Conservation (phyloP, 1,140 invertebrate genomes). For the Micrasema longulum region DNA sequence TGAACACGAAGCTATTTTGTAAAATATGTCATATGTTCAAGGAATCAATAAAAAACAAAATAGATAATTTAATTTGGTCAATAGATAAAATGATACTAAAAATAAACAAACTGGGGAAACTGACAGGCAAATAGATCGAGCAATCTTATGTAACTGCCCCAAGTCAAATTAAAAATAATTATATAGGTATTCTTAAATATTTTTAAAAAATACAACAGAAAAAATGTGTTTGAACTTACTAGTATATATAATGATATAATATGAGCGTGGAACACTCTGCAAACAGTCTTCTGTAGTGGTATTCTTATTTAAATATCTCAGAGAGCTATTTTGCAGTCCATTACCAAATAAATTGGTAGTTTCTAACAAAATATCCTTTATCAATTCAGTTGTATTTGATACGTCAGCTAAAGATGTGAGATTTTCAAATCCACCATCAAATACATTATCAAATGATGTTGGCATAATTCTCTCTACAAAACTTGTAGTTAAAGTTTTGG, state of each 20-base stretch:
- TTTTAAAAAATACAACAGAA: too few species aligned
- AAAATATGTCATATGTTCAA: too few species aligned
- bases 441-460: too few species aligned
- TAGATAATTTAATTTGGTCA: too few species aligned
- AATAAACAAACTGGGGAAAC: too few species aligned
- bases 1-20: too few species aligned
- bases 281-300: neutral
- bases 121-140: too few species aligned
- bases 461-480: neutral
- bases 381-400: neutral
- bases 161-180: too few species aligned
- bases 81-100: too few species aligned
- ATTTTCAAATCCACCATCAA: neutral
- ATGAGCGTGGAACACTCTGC: neutral
- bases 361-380: neutral
- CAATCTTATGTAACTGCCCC: too few species aligned
- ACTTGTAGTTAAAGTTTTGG: neutral
- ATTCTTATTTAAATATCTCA: neutral
- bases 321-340: neutral
- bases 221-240: constrained; percentile 15
- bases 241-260: constrained; percentile 1
- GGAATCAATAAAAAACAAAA: too few species aligned
- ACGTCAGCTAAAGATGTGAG: neutral
- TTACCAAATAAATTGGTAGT: neutral
- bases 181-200: too few species aligned